Conservation (phyloP, 2,888 invertebrate genomes). For the Drosophila anomelani region DNA sequence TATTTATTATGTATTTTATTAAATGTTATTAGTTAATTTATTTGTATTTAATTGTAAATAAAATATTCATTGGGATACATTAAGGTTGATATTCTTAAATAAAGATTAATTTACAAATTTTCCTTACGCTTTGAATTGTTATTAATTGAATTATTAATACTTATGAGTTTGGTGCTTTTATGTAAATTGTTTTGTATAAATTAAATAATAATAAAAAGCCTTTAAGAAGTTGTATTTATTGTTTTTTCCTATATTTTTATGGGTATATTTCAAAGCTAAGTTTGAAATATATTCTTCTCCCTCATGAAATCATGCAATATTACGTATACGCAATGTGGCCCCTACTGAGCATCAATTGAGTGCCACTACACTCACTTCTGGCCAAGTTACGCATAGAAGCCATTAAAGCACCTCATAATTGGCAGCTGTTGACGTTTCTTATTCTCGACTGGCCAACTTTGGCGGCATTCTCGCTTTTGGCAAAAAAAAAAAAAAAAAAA, state of each 20-base stretch:
- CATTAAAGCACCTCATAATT: slow-evolving; percentile 59
- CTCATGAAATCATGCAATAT: slow-evolving; percentile 10
- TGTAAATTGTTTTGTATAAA: not conserved
- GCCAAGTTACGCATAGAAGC: slow-evolving; percentile 23
- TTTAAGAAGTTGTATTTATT: not conserved
- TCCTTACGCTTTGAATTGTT: not conserved
- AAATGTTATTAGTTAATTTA: not conserved
- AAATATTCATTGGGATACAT: not conserved
- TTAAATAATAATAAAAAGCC: not conserved
- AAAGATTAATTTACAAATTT: not conserved
- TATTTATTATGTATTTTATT: not conserved
- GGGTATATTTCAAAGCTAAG: too few relatives aligned
- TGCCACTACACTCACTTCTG: slow-evolving; percentile 22
- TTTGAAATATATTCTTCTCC: not conserved
- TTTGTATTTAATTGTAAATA: not conserved
- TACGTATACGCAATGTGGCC: slow-evolving; percentile 50
- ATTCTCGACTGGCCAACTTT: slow-evolving; percentile 26
- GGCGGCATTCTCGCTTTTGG: slow-evolving; percentile 40
- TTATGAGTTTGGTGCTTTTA: not conserved
- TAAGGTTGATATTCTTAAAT: not conserved
- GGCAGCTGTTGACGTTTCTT: slow-evolving; percentile 60
- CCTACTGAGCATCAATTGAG: slow-evolving; percentile 21
- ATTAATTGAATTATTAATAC: too few relatives aligned
- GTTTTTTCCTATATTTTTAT: not conserved
- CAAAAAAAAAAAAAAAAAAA: not conserved